Evolutionary conservation across 2,797 vertebrate species (phyloP).

Genomic region (Capromys pilorides): DNA sequence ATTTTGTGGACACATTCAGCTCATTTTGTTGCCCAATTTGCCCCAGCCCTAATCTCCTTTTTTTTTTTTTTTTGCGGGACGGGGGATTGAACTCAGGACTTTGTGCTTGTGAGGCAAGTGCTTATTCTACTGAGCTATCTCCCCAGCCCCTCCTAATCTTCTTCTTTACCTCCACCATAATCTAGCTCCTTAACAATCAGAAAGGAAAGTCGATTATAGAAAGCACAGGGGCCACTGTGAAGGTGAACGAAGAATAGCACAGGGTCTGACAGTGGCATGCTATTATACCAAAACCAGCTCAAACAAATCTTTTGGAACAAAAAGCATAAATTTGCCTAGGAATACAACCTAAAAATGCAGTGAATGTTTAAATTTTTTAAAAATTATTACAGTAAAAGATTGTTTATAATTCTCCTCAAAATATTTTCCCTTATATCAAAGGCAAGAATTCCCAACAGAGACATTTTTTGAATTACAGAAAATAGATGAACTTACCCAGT

Average conservation of each 20-base stretch:
- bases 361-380: background rate
- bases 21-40: background rate
- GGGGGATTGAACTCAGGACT: too few relatives aligned
- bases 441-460: background rate
- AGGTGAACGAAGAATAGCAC: background rate
- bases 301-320: background rate
- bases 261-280: background rate
- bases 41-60: background rate
- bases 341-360: background rate
- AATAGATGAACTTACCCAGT: slow-evolving; percentile 1
- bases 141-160: background rate
- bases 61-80: too few relatives aligned
- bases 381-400: background rate
- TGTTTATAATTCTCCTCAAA: background rate
- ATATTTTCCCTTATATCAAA: background rate
- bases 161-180: background rate
- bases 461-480: background rate
- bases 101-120: too few relatives aligned
- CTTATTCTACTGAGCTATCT: too few relatives aligned
- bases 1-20: background rate
- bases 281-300: background rate
- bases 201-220: background rate
- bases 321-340: background rate
- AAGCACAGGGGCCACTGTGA: background rate
- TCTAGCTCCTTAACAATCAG: background rate